phyloP scores from a whole-genome alignment of 2,113 vertebrate genomes.

The Melierax canorus region DNA sequence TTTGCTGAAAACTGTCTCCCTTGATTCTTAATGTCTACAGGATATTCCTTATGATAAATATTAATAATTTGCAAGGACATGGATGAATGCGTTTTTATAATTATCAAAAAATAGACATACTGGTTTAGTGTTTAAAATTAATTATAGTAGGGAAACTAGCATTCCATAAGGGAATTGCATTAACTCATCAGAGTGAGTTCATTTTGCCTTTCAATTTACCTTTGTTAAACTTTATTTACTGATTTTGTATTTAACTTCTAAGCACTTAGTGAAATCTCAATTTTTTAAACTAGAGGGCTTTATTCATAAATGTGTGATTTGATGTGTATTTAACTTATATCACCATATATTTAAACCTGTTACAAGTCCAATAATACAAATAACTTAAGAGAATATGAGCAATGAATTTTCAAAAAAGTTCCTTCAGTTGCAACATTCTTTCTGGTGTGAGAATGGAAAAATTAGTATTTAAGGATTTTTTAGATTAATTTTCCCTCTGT shows the following conservation, averaged over 20 bases:
- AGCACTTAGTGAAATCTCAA: constrained; percentile 1
- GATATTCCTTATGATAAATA: constrained; percentile 70
- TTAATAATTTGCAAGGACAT: constrained; percentile 63
- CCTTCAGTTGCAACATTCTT: background rate
- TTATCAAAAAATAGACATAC: constrained; percentile 53
- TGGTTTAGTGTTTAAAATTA: constrained; percentile 56
- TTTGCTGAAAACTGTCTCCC: constrained; percentile 47
- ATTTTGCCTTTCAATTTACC: constrained; percentile 48
- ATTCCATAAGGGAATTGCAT: constrained; percentile 57
- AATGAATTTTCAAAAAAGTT: background rate
- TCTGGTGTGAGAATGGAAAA: background rate
- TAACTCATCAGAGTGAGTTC: constrained; percentile 46
- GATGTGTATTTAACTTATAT: background rate
- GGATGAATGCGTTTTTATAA: constrained; percentile 50
- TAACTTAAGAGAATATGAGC: background rate
- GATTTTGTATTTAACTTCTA: constrained; percentile 13
- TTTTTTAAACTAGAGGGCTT: background rate
- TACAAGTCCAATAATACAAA: background rate
- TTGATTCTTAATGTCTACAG: constrained; percentile 64
- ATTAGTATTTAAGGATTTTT: background rate
- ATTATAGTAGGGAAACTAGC: constrained; percentile 54
- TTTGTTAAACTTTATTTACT: constrained; percentile 57
- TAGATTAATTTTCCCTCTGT: background rate
- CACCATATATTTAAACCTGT: background rate
- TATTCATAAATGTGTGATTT: background rate